Evolutionary conservation across 2,113 vertebrate genomes (phyloP).

Genomic region (Guaruba guarouba): DNA sequence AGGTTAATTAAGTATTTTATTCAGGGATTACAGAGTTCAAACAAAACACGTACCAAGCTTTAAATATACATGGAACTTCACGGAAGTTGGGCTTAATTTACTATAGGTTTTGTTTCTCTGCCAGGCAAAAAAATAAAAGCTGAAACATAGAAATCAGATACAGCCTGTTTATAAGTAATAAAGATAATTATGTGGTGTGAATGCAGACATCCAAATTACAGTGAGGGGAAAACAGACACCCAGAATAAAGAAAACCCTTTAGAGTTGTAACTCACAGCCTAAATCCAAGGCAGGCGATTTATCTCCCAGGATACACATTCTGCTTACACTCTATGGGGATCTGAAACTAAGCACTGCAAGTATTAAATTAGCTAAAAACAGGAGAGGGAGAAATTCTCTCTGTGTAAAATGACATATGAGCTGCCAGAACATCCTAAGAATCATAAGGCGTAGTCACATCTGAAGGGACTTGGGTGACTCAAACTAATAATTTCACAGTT

Average conservation of each 20-base stretch:
- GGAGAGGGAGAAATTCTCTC: not conserved
- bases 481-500: not conserved
- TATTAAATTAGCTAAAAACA: not conserved
- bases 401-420: not conserved
- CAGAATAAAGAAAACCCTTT: not conserved
- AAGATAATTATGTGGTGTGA: not conserved
- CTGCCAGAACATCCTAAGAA: not conserved
- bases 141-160: not conserved
- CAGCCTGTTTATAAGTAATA: not conserved
- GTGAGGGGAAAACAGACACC: not conserved
- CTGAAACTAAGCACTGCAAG: not conserved
- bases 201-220: not conserved
- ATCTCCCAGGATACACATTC: not conserved
- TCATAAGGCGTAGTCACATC: not conserved
- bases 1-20: conserved; percentile 54
- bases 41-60: not conserved
- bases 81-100: not conserved
- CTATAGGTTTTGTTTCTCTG: not conserved
- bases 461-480: not conserved
- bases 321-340: not conserved
- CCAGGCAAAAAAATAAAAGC: not conserved
- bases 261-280: not conserved
- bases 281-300: not conserved
- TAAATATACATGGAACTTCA: not conserved
- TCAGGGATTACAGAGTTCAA: not conserved